A percentile compares a stretch with the other conserved stretches of the same genome.
phyloP scores from a whole-genome alignment of 1,140 invertebrate species.

The Drosophila murphyi region DNA sequence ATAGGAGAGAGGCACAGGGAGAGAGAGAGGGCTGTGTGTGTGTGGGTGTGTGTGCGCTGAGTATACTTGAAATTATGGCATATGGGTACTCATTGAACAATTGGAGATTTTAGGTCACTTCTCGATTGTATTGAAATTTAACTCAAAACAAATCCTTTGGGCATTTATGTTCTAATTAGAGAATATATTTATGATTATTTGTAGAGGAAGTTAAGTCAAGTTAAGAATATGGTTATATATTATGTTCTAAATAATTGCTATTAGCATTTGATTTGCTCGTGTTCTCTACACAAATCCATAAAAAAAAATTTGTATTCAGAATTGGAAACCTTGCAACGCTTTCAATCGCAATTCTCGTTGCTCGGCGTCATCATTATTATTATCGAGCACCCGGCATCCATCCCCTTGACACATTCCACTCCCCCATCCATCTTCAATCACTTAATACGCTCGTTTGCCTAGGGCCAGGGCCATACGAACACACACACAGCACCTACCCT shows the following conservation, averaged over 20 bases:
- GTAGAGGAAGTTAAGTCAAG: no score
- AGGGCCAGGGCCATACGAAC: conserved; percentile 35
- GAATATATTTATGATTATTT: no score
- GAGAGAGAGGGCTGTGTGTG: not conserved
- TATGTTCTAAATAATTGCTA: not conserved
- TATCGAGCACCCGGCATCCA: conserved; percentile 17
- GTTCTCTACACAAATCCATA: not conserved
- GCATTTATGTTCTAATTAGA: conserved; percentile 32
- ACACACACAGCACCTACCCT: not conserved
- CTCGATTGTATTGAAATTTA: conserved; percentile 18
- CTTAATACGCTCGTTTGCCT: conserved; percentile 61
- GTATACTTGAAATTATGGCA: conserved; percentile 18
- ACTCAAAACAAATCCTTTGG: conserved; percentile 19
- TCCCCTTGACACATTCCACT: not conserved
- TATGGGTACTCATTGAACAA: conserved; percentile 56
- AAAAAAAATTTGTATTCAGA: not conserved
- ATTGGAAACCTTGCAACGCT: conserved; percentile 37
- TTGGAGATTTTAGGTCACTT: conserved; percentile 34
- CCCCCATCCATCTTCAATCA: conserved; percentile 20
- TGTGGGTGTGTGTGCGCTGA: not conserved
- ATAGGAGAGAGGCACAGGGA: not conserved
- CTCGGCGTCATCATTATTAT: conserved; percentile 12
- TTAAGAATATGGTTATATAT: not conserved
- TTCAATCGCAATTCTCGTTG: conserved; percentile 19
- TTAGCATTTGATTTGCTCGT: not conserved